Percentiles rank a stretch among this genome's conserved stretches.
phyloP scores from a whole-genome alignment of 2,888 invertebrate genomes.

The Lycophotia porphyrea region DNA sequence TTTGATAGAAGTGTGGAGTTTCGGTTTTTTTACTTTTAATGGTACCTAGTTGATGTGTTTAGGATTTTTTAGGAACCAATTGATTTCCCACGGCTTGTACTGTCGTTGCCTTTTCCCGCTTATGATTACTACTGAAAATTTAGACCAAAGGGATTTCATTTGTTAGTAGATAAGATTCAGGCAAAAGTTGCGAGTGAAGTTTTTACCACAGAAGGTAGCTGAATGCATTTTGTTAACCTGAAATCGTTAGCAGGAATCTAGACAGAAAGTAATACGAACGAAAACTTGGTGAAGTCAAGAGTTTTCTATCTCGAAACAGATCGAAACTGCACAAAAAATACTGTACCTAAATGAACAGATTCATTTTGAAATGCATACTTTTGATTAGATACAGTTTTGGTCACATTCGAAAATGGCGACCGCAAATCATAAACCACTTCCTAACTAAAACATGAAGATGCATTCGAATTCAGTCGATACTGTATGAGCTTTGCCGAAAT shows the following conservation, averaged over 20 bases:
- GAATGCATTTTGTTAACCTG: neutral
- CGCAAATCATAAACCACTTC: constrained; percentile 41
- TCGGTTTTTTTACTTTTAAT: neutral
- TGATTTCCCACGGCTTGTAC: neutral
- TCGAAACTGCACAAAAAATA: neutral
- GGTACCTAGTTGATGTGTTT: neutral
- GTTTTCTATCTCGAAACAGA: neutral
- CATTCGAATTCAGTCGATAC: constrained; percentile 77
- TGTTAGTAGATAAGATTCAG: neutral
- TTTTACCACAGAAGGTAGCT: neutral
- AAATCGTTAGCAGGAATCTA: neutral
- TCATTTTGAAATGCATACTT: neutral
- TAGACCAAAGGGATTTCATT: neutral
- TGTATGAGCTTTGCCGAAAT: constrained; percentile 80
- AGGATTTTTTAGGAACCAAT: neutral
- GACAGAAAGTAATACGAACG: too few relatives aligned
- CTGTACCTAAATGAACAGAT: neutral
- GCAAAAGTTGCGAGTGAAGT: neutral
- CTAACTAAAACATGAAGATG: constrained; percentile 58
- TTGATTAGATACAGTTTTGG: constrained; percentile 15
- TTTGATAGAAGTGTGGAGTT: neutral
- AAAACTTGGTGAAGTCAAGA: neutral
- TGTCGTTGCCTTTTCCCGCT: neutral
- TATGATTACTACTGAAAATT: neutral
- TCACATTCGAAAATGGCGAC: constrained; percentile 39